Base-by-base conservation (phyloP, 2,797 vertebrate genomes). In the Dendrocincla fuliginosa region DNA sequence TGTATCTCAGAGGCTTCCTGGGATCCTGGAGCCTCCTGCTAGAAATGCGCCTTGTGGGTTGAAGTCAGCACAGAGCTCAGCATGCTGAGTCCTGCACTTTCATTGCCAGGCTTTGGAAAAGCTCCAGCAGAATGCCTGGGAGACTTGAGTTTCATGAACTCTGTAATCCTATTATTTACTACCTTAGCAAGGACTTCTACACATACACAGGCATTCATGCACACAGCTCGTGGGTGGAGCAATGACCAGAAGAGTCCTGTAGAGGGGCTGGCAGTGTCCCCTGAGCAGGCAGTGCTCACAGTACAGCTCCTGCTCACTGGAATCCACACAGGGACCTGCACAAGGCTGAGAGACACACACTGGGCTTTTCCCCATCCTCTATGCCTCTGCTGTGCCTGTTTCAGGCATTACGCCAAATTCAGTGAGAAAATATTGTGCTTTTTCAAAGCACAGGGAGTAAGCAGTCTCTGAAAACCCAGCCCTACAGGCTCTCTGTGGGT, bases 61-160 rank as follows among this genome's bases (percentile, higher is more conserved):
- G 69, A 84, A 56, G 61, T 12, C 44, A 4, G 71, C 0, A 0
- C 49, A 55, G 46, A 83, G 57, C 68, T 75, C 50, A 5, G 80
- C 82, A 4, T 61, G 95, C 75, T 0, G 10, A 76, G 70, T 84
- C 93, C 70, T 95, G 94, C 67, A 67, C 59, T 60, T 39, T 1
- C 7, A 57, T 61, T 92, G 73, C 65, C 87, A 89, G 39, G 84
- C 61, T 86, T 90, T 91, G 95, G 92, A 92, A 84, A 81, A 63
- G 20, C 69, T 96, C 87, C 96, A 94, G 82, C 68, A 92, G 76
- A 78, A 91, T 23, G 53, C 35, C 73, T 41, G n/a, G 22, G n/a
- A 91, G 71, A 77, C 35, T 16, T 4, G 1, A 84, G 68, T 87
- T 44, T 84, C 16, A 75, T 69, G 35, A 89, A 87, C 55, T 30